Evolutionary conservation across 2,888 invertebrate genomes (phyloP).

Genomic region (Hydraecia micacea): DNA sequence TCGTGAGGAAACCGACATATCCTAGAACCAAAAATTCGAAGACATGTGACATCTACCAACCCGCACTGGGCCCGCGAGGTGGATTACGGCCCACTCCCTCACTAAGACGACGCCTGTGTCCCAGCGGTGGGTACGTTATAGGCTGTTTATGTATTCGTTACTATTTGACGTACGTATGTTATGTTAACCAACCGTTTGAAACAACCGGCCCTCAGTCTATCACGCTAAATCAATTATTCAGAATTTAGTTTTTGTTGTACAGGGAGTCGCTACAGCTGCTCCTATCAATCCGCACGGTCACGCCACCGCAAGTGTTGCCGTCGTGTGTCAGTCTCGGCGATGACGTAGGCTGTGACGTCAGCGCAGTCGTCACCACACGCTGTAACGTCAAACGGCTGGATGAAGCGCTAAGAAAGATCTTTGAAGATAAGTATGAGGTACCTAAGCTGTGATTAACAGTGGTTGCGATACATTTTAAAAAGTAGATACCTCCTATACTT

Average conservation of each 20-base stretch:
- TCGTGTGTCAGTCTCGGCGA: constrained; percentile 56
- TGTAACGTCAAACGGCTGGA: constrained; percentile 70
- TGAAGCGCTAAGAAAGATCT: constrained; percentile 68
- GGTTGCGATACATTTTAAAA: neutral
- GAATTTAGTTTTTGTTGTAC: neutral
- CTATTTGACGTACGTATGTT: too few relatives aligned
- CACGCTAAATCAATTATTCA: neutral
- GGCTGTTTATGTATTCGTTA: too few relatives aligned
- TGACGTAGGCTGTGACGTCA: constrained; percentile 62
- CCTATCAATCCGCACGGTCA: constrained; percentile 66
- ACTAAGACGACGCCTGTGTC: too few relatives aligned
- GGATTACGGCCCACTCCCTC: too few relatives aligned
- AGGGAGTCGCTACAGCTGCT: constrained; percentile 69
- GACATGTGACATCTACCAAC: too few relatives aligned
- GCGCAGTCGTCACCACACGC: constrained; percentile 65
- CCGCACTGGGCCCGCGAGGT: too few relatives aligned
- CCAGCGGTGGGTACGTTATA: too few relatives aligned
- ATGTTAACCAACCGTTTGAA: too few relatives aligned
- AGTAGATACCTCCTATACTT: neutral
- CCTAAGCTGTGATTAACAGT: constrained; percentile 14
- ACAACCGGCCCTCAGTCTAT: too few relatives aligned
- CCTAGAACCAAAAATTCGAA: too few relatives aligned
- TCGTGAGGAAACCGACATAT: too few relatives aligned
- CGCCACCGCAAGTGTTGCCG: constrained; percentile 67
- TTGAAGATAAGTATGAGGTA: constrained; percentile 78